Percentiles rank a stretch among this genome's conserved stretches.
phyloP scores from a whole-genome alignment of 53 echinoderm and acorn worm genomes.

The Patiria pectinifera region DNA sequence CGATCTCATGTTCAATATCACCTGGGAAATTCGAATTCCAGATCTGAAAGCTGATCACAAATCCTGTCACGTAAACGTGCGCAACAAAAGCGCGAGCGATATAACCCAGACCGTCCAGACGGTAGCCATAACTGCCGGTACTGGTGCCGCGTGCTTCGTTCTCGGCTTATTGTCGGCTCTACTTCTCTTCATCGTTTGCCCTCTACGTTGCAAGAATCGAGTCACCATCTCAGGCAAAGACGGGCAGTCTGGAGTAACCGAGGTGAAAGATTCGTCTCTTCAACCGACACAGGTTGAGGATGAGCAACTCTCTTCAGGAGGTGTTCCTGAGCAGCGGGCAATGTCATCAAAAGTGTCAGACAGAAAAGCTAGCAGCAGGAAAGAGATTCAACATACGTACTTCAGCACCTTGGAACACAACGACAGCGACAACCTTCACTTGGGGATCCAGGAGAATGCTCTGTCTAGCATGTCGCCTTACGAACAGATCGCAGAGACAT shows the following conservation, averaged over 20 bases:
- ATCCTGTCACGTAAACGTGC: neutral
- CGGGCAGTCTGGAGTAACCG: neutral
- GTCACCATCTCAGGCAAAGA: neutral
- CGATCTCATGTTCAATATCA: neutral
- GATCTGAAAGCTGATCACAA: neutral
- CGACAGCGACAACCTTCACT: too few species aligned
- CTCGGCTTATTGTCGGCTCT: conserved; percentile 11
- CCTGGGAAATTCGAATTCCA: conserved; percentile 18
- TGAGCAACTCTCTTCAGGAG: neutral
- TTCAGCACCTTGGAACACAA: too few species aligned
- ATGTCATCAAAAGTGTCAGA: too few species aligned
- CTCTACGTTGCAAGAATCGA: neutral
- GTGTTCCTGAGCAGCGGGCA: neutral
- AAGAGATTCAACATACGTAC: too few species aligned
- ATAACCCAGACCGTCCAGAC: neutral
- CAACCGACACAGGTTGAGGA: neutral
- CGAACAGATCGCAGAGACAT: too few species aligned
- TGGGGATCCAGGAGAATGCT: too few species aligned
- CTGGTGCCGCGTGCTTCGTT: neutral
- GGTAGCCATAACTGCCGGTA: conserved; percentile 9
- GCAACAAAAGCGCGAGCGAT: neutral
- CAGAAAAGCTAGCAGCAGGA: too few species aligned
- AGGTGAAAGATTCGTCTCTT: neutral
- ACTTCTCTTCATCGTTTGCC: conserved; percentile 2
- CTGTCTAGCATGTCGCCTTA: too few species aligned